phyloP scores from a whole-genome alignment of 1,140 invertebrate genomes.

The Tetramorium simillimum region DNA sequence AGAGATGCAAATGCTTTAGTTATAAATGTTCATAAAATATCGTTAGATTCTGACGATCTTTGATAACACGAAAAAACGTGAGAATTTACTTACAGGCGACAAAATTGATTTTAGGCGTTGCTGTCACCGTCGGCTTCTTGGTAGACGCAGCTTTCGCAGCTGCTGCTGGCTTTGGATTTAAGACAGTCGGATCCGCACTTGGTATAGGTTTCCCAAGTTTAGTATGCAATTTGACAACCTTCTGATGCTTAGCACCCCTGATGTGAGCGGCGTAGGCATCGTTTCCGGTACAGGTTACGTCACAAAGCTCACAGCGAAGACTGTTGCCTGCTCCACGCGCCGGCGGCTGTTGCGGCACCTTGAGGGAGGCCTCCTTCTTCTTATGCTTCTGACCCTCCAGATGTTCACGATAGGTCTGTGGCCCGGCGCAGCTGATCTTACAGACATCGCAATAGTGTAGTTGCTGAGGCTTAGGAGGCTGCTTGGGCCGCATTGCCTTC shows the following conservation, averaged over 20 bases:
- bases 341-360: constrained; percentile 88
- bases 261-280: constrained; percentile 99
- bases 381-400: constrained; percentile 99
- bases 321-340: constrained; percentile 88
- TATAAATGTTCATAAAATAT: not conserved
- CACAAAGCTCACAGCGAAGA: constrained; percentile 95
- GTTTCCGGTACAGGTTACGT: constrained; percentile 98
- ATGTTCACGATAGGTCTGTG: constrained; percentile 98
- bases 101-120: constrained; percentile 95
- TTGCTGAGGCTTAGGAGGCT: constrained; percentile 95
- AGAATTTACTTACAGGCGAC: constrained; percentile 88
- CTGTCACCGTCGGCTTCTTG: constrained; percentile 87
- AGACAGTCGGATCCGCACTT: constrained; percentile 95
- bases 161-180: constrained; percentile 85
- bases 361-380: constrained; percentile 97
- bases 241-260: constrained; percentile 98
- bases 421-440: constrained; percentile 98
- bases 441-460: constrained; percentile 98
- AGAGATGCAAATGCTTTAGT: not conserved
- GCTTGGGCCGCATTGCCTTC: constrained; percentile 90
- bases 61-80: not conserved
- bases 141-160: constrained; percentile 82
- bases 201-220: constrained; percentile 99
- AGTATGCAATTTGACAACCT: constrained; percentile 98
- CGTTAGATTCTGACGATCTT: not conserved